Evolutionary conservation across 2,797 vertebrate species (phyloP).

Genomic region (Urocyon cinereoargenteus): DNA sequence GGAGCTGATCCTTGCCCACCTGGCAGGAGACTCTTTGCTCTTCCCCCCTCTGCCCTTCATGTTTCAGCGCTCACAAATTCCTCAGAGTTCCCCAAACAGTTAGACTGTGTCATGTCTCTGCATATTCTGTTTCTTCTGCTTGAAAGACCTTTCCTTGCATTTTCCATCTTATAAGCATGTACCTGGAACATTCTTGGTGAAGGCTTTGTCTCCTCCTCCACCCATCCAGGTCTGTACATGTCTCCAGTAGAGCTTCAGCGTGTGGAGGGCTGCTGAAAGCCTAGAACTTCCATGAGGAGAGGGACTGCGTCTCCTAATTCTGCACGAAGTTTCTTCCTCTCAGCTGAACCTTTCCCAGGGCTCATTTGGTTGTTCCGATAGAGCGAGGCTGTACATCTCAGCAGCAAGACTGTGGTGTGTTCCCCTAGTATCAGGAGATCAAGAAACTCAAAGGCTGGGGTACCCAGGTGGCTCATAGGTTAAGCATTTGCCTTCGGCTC

Average conservation of each 20-base stretch:
- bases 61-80: neutral
- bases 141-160: neutral
- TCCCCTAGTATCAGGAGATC: neutral
- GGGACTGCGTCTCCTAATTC: neutral
- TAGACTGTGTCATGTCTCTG: neutral
- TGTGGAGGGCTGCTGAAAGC: neutral
- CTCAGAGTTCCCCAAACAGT: neutral
- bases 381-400: neutral
- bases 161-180: neutral
- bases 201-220: neutral
- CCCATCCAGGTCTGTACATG: accelerated
- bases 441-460: neutral
- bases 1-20: neutral
- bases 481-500: too few relatives aligned
- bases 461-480: too few relatives aligned
- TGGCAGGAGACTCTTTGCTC: neutral
- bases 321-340: neutral
- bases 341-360: neutral
- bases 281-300: neutral
- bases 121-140: neutral
- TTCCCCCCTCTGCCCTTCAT: neutral
- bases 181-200: neutral
- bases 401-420: neutral
- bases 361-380: neutral
- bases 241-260: neutral